Conservation (phyloP, 2,888 invertebrate species). For the Epistrophella euchroma region DNA sequence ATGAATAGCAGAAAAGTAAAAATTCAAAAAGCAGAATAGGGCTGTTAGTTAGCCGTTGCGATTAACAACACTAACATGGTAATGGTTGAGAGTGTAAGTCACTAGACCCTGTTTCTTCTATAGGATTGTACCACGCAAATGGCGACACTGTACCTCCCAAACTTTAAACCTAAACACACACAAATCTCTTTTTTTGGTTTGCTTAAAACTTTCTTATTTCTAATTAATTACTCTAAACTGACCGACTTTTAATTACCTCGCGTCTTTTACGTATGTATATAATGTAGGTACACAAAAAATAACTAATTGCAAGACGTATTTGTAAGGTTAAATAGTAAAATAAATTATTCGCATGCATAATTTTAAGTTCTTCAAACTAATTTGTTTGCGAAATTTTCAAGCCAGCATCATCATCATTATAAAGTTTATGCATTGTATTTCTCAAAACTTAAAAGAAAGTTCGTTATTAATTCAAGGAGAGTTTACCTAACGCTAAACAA, state of each 20-base stretch:
- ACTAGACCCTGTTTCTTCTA: too few relatives aligned
- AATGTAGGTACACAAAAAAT: not conserved
- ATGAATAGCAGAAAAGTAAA: too few relatives aligned
- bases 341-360: constrained; percentile 12
- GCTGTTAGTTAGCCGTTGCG: too few relatives aligned
- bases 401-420: constrained; percentile 7
- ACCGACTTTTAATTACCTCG: not conserved
- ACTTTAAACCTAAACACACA: not conserved
- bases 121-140: too few relatives aligned
- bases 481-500: not conserved
- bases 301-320: constrained; percentile 14
- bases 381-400: not conserved
- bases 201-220: not conserved
- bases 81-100: too few relatives aligned
- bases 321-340: not conserved
- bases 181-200: not conserved
- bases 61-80: too few relatives aligned
- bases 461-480: not conserved
- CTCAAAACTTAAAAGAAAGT: not conserved
- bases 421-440: not conserved
- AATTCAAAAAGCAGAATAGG: too few relatives aligned
- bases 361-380: not conserved
- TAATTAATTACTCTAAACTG: not conserved
- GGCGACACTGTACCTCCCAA: not conserved
- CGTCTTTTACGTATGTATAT: not conserved